Conservation (phyloP, 2,797 vertebrate species). For the Rhinoraja longicauda region DNA sequence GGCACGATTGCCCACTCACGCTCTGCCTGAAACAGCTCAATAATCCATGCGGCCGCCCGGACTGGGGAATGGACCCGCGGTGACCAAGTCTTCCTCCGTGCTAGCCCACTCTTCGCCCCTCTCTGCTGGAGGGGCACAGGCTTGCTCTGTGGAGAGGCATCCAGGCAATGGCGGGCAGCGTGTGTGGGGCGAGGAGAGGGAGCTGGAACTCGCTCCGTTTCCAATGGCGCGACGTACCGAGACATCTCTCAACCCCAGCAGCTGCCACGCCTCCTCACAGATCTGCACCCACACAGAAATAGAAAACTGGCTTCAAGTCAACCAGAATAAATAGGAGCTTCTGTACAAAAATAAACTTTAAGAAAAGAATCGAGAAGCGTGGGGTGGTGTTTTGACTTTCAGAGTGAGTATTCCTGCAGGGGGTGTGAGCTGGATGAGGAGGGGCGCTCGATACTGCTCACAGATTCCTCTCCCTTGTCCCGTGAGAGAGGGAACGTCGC, state of each 20-base stretch:
- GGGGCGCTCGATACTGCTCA: neutral
- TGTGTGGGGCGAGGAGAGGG: neutral
- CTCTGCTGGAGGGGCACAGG: too few species aligned
- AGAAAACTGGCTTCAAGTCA: neutral
- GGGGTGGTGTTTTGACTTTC: neutral
- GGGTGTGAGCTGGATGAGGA: too few species aligned
- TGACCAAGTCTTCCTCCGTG: too few species aligned
- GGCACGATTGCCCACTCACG: neutral
- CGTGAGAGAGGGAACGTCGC: neutral
- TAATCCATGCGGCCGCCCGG: neutral
- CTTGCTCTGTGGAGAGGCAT: neutral
- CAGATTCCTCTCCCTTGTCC: neutral
- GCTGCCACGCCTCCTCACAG: neutral
- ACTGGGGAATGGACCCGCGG: neutral
- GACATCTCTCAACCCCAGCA: neutral
- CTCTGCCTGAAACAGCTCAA: too few species aligned
- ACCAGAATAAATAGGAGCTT: constrained; percentile 17
- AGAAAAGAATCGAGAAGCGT: neutral
- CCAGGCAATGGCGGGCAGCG: neutral
- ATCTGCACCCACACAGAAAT: neutral
- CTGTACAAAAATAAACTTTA: constrained; percentile 19
- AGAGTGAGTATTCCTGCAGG: neutral
- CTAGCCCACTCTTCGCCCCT: neutral
- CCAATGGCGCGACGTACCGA: neutral
- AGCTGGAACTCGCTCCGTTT: neutral